These are phyloP conservation scores for Lacerta agilis DNA, from an alignment of 2,797 vertebrate species.

Conservation along the genomic window DNA sequence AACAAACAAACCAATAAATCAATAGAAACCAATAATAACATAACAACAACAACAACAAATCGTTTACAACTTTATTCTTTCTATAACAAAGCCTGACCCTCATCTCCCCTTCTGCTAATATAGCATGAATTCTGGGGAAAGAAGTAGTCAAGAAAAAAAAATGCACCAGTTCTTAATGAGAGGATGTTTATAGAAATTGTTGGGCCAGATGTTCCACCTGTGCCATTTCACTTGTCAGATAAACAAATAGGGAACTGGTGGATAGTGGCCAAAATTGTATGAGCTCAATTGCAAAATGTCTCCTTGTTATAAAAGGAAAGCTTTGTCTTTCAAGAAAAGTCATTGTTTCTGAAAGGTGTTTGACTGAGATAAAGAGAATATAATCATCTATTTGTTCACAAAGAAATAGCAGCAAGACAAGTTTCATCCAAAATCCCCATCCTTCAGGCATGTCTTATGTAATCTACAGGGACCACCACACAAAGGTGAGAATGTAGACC, in stretches of 20 bases:
- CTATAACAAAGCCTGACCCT: neutral
- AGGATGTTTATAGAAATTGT: neutral
- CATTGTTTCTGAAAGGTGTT: slow-evolving; percentile 39
- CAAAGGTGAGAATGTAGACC: neutral
- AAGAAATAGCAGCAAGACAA: rapidly evolving
- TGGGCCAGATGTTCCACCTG: rapidly evolving
- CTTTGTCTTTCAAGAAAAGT: slow-evolving; percentile 12
- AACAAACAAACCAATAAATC: no score
- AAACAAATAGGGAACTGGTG: rapidly evolving
- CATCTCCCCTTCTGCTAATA: neutral
- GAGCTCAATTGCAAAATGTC: neutral
- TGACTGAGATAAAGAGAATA: neutral
- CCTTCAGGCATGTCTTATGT: neutral
- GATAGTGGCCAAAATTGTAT: neutral
- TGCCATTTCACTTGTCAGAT: neutral
- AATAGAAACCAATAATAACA: no score
- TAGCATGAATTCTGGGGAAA: neutral
- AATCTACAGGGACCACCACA: neutral
- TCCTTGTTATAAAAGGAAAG: slow-evolving; percentile 12
- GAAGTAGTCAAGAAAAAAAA: neutral
- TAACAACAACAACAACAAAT: no score
- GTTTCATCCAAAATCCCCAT: rapidly evolving
- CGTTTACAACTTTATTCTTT: neutral
- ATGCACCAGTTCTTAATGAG: rapidly evolving
- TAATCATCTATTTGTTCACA: neutral